Evolutionary conservation across 2,113 vertebrate species (phyloP).

Genomic region (Caloenas nicobarica): DNA sequence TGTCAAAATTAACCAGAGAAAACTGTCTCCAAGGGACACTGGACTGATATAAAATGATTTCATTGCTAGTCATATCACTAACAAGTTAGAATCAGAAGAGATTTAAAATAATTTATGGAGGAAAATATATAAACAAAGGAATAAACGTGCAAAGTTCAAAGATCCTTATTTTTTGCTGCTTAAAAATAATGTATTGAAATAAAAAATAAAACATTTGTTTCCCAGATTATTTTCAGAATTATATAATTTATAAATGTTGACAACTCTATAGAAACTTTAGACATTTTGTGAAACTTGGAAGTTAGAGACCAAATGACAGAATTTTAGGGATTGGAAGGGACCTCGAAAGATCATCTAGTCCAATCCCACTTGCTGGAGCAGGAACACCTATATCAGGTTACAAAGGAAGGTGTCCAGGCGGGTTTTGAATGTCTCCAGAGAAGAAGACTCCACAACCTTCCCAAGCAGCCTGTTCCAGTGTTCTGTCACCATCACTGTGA

Average conservation of each 20-base stretch:
- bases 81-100: neutral
- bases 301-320: neutral
- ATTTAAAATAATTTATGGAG: neutral
- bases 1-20: neutral
- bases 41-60: neutral
- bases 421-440: too few species aligned
- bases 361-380: too few species aligned
- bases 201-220: neutral
- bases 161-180: neutral
- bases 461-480: too few species aligned
- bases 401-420: too few species aligned
- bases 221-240: neutral
- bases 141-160: neutral
- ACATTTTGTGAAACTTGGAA: neutral
- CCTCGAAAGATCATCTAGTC: too few species aligned
- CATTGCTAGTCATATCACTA: neutral
- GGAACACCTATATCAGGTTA: too few species aligned
- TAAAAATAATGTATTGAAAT: neutral
- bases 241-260: neutral
- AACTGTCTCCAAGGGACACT: neutral
- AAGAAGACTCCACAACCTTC: too few species aligned
- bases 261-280: neutral
- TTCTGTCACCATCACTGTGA: too few species aligned
- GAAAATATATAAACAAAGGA: neutral
- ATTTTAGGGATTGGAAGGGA: too few species aligned